These are phyloP conservation scores for Zonotrichia leucophrys DNA, from an alignment of 2,113 vertebrate species.

Conservation along the genomic window DNA sequence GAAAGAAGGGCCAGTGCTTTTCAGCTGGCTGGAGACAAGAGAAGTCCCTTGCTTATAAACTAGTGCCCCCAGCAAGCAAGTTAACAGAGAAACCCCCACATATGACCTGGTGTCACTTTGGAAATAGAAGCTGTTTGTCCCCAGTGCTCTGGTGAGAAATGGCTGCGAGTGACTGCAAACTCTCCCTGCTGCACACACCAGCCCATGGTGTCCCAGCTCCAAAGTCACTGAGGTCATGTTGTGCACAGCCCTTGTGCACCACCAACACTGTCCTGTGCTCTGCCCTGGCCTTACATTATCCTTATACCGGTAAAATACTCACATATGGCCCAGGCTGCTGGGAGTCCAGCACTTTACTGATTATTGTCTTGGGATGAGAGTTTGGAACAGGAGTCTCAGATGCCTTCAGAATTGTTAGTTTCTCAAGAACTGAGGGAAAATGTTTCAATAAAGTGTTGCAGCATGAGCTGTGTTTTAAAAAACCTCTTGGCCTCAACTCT, in stretches of 20 bases:
- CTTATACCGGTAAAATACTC: background rate
- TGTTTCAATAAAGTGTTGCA: background rate
- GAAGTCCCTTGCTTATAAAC: background rate
- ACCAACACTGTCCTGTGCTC: background rate
- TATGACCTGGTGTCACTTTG: background rate
- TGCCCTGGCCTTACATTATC: background rate
- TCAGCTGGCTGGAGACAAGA: background rate
- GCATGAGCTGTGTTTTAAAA: background rate
- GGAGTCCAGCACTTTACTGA: background rate
- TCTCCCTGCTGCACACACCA: background rate
- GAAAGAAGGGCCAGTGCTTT: background rate
- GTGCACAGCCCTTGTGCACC: background rate
- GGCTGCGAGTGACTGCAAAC: background rate
- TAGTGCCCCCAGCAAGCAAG: background rate
- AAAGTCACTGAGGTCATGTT: background rate
- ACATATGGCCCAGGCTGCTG: background rate
- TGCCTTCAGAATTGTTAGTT: background rate
- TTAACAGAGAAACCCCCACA: background rate
- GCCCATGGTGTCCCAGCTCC: background rate
- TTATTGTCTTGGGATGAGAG: background rate
- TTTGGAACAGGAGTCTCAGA: background rate
- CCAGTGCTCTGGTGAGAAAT: accelerated
- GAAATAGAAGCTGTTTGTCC: background rate
- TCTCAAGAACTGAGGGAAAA: background rate
- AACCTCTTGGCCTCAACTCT: background rate